Conservation (phyloP, 2,888 invertebrate species). For the Lissocephala sabroskyi region DNA sequence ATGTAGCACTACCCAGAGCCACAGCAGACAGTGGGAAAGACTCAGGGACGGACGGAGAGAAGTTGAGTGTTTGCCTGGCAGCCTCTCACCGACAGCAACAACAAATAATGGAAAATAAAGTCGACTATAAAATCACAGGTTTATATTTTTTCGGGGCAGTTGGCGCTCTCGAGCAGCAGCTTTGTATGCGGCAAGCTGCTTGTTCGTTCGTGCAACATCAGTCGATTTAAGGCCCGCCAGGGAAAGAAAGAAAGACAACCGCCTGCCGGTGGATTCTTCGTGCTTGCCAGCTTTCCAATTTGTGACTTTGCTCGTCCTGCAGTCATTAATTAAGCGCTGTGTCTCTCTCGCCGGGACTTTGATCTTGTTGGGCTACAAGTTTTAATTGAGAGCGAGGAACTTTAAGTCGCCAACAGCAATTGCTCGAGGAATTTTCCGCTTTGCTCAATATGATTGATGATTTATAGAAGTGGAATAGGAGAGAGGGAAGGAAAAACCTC, state of each 20-base stretch:
- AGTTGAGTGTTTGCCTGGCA: neutral
- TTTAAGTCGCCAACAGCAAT: too few relatives aligned
- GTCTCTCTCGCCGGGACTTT: too few relatives aligned
- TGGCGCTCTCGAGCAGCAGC: conserved; percentile 13
- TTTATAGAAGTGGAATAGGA: too few relatives aligned
- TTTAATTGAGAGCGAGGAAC: too few relatives aligned
- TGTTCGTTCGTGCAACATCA: conserved; percentile 11
- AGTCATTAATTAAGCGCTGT: too few relatives aligned
- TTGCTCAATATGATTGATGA: too few relatives aligned
- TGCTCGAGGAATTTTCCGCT: too few relatives aligned
- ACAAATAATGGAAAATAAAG: conserved; percentile 44
- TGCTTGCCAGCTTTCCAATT: neutral
- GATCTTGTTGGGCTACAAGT: too few relatives aligned
- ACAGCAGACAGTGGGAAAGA: too few relatives aligned
- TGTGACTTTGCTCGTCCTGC: neutral
- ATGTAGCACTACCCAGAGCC: conserved; percentile 32
- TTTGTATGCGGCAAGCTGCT: conserved; percentile 5
- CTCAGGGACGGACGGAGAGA: neutral
- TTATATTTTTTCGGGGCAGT: conserved; percentile 33
- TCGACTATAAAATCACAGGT: conserved; percentile 58
- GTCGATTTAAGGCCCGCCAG: neutral
- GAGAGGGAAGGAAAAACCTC: too few relatives aligned
- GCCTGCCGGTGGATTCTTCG: neutral
- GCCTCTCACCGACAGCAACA: conserved; percentile 11
- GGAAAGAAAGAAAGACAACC: too few relatives aligned